Base-by-base conservation (phyloP, 2,113 vertebrate genomes). In the Zosterops borbonicus region DNA sequence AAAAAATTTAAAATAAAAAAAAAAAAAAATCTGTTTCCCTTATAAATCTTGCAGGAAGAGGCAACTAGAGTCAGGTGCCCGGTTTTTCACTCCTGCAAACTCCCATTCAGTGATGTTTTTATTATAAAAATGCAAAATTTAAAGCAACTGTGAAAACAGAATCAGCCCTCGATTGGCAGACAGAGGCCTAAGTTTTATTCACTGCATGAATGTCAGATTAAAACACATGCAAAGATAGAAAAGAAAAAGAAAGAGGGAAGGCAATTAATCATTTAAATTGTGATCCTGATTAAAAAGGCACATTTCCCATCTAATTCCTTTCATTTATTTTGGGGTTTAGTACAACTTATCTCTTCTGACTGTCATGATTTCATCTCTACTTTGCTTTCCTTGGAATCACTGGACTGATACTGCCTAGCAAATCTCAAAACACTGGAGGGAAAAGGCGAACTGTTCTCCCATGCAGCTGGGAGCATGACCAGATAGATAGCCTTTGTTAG, bases 81-180 rank as follows among this genome's bases (percentile, higher is more conserved):
- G 0, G 2, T 1, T 74, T 83, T 85, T 92, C 7, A n/a, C 22
- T 64, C 79, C 70, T 93, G n/a, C 53, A 87, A 92, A 79, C 14
- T 95, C 71, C 18, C 31, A 75, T 83, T 77, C 52, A 78, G 46
- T 77, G 27, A 65, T 89, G 67, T 39, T 93, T 96, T 87, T 87
- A 86, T 71, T 52, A 83, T 89, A 76, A 96, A 95, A 96, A 95
- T 68, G 58, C n/a, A 94, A 89, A 95, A 96, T 83, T 77, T 78
- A 89, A 92, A 92, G 91, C 95, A 97, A 96, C 92, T 96, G 85
- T 95, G 80, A 89, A 96, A 95, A 94, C 58, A 90, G 73, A 94
- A 92, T 83, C 79, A 87, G 37, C 14, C 81, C 56, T 92, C 22
- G 0, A 49, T 46, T 88, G 79, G 76, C 86, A 95, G 67, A 71